Evolutionary conservation across 2,797 vertebrate species (phyloP), one percentile per base, ranked within the genome.

Genomic region (Anolis apletophallus): DNA sequence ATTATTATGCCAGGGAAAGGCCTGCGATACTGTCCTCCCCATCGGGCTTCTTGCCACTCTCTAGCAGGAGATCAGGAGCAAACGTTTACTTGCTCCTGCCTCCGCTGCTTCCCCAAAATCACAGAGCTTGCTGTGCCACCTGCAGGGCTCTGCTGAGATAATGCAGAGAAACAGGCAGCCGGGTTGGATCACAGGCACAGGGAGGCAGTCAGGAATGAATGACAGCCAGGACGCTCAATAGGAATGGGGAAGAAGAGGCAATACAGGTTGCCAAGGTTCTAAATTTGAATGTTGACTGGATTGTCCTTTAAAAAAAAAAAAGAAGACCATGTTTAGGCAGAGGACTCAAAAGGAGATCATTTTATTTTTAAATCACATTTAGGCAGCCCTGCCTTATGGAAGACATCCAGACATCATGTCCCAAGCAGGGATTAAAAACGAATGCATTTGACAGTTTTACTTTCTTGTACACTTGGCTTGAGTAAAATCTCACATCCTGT

Each of bases 81-180:
- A 59, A 32, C 40, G 36, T 64, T 21, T 3, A 52, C 82, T 73
- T 88, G 40, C 57, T 50, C 81, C 76, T 88, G 64, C 46, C 54
- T 2, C 46, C 52, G 50, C 50, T n/a, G 10, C 80, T 52, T 50
- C 11, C 89, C 84, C 23, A 82, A 90, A 88, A 94, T 93, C 85
- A 88, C 85, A 92, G 90, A 90, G 90, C 89, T 92, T 36, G 61
- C 93, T 96, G 87, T 95, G 94, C 94, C 93, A 95, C 93, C 95
- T 94, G 92, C 94, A 95, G 95, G 95, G 91, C 93, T 92, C 1
- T 1, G 86, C 83, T 69, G 90, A 93, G 91, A 94, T 93, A 87
- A 79, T 76, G 79, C 0, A 59, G 7, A 9, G 64, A 69, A 87
- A 36, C 34, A 50, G 1, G 21, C n/a, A 82, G 59, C 59, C n/a